phyloP scores from a whole-genome alignment of 2,797 vertebrate species.

The Paedocypris micromegethes region DNA sequence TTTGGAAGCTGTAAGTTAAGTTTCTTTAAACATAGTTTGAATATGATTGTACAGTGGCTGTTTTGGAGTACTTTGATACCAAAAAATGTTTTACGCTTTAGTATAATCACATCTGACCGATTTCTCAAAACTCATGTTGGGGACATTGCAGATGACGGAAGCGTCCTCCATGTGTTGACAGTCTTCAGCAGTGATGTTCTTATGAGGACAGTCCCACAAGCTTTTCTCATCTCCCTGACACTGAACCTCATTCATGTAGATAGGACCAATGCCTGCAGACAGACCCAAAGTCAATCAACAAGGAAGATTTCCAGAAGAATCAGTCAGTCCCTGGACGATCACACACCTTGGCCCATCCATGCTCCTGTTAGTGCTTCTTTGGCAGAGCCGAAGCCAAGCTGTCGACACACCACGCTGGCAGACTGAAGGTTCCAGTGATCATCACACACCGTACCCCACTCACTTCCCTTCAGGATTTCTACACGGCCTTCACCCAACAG shows the following conservation, averaged over 20 bases:
- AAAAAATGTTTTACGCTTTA: not conserved
- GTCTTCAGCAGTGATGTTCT: conserved; percentile 83
- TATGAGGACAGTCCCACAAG: conserved; percentile 84
- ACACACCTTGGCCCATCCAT: conserved; percentile 89
- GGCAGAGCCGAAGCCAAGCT: conserved; percentile 91
- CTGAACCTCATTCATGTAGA: conserved; percentile 89
- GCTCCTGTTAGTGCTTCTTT: conserved; percentile 86
- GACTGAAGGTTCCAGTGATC: conserved; percentile 87
- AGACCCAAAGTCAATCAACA: not conserved
- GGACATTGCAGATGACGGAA: conserved; percentile 80
- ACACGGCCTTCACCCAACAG: conserved; percentile 82
- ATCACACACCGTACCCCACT: conserved; percentile 92
- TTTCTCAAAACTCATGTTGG: conserved; percentile 84
- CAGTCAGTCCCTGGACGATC: not conserved
- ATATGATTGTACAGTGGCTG: too few relatives aligned
- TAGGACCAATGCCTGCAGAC: conserved; percentile 79
- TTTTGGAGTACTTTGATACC: not conserved
- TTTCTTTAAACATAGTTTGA: too few relatives aligned
- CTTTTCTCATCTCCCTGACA: conserved; percentile 81
- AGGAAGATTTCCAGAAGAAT: too few relatives aligned
- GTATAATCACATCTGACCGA: conserved; percentile 69
- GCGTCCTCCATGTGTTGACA: conserved; percentile 86
- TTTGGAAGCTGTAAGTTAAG: too few relatives aligned
- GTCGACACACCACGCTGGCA: conserved; percentile 89
- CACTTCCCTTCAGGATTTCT: conserved; percentile 79